Percentiles rank a stretch among this genome's conserved stretches.
These are phyloP conservation scores for Cepaea hortensis DNA, from an alignment of 2,888 invertebrate genomes.

Conservation along the genomic window DNA sequence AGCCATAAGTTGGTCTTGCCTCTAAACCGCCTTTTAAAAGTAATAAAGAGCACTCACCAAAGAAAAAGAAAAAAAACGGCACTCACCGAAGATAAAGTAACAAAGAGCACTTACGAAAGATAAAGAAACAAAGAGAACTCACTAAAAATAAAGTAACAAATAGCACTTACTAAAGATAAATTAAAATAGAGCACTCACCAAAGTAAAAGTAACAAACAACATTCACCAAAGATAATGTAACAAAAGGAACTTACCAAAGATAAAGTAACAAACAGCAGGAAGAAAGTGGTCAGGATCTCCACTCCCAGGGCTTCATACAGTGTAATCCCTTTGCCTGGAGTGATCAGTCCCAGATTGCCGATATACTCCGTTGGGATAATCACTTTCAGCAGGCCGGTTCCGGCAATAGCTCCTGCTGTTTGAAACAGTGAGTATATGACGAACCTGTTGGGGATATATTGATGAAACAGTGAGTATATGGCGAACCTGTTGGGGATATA, in stretches of 20 bases:
- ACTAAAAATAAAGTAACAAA: background rate
- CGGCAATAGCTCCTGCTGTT: constrained; percentile 55
- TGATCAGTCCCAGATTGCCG: constrained; percentile 58
- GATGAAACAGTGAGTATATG: too few species aligned
- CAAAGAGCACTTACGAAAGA: too few species aligned
- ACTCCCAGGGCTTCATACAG: constrained; percentile 56
- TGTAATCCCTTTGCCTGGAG: constrained; percentile 55
- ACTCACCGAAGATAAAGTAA: too few species aligned
- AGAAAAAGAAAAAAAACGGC: too few species aligned
- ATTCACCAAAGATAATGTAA: too few species aligned
- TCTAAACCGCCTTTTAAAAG: too few species aligned
- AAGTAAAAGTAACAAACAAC: background rate
- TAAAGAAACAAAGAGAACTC: too few species aligned
- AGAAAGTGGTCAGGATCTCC: constrained; percentile 60
- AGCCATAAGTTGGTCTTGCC: too few species aligned
- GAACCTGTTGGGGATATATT: background rate
- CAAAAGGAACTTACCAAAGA: constrained; percentile 48
- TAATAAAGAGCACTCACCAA: too few species aligned
- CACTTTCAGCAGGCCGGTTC: constrained; percentile 53
- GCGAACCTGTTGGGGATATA: too few species aligned
- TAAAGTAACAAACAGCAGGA: constrained; percentile 59
- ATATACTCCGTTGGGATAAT: constrained; percentile 55
- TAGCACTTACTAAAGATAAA: too few species aligned
- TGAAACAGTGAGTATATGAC: constrained; percentile 57
- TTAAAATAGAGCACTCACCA: too few species aligned